These are phyloP conservation scores for Mayetiola destructor DNA, from an alignment of 2,888 invertebrate genomes.

Conservation along the genomic window DNA sequence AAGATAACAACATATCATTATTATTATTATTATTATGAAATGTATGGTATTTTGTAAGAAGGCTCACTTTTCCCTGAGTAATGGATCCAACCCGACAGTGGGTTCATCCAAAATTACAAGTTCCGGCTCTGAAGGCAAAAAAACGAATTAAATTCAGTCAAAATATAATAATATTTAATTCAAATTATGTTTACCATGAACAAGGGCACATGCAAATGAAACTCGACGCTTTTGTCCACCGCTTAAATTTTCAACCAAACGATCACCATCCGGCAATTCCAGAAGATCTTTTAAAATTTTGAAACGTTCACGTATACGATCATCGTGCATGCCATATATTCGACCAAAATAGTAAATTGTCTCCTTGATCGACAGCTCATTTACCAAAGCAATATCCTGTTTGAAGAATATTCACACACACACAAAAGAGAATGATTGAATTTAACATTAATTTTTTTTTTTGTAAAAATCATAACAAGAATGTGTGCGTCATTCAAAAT, in stretches of 20 bases:
- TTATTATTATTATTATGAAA: background rate
- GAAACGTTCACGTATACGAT: conserved; percentile 49
- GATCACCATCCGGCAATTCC: conserved; percentile 55
- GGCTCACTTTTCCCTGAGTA: conserved; percentile 61
- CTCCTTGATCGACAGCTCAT: conserved; percentile 67
- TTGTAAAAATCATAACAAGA: background rate
- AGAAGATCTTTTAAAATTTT: conserved; percentile 53
- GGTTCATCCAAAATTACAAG: conserved; percentile 83
- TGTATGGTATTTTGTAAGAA: background rate
- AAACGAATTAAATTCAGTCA: background rate
- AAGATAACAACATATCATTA: background rate
- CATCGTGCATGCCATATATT: conserved; percentile 60
- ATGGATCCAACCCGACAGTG: conserved; percentile 86
- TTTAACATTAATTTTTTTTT: background rate
- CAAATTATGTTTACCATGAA: conserved; percentile 39
- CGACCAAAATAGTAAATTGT: conserved; percentile 77
- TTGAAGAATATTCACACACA: background rate
- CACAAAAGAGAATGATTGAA: conserved; percentile 3
- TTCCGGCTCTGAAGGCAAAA: conserved; percentile 48
- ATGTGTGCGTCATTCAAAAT: conserved; percentile 19
- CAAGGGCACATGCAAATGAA: conserved; percentile 74
- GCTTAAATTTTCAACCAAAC: conserved; percentile 55
- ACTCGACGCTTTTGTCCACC: conserved; percentile 85
- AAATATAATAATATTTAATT: background rate
- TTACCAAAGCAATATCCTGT: conserved; percentile 64